phyloP scores from a whole-genome alignment of 1,140 invertebrate species.

The Dufourea novaeangliae region DNA sequence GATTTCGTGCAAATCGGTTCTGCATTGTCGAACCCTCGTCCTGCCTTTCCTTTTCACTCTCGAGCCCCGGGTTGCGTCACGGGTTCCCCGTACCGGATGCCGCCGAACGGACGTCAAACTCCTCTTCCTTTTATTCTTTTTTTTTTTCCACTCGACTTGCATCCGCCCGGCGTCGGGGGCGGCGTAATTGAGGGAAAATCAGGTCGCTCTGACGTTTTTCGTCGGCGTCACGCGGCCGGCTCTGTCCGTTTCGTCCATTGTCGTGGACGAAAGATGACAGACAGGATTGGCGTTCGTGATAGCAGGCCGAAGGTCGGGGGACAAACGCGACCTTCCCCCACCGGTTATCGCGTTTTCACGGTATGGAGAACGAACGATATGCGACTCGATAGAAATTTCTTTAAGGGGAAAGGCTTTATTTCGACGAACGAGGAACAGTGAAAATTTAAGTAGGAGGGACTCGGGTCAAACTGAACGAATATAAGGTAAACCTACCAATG shows the following conservation, averaged over 20 bases:
- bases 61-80: constrained; percentile 61
- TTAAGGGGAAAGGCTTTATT: background rate
- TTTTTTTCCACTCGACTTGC: constrained; percentile 47
- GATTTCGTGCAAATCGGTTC: constrained; percentile 6
- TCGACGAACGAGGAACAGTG: too few species aligned
- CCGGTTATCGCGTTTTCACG: background rate
- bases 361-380: background rate
- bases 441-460: too few species aligned
- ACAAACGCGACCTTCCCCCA: constrained; percentile 13
- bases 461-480: too few species aligned
- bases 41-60: constrained; percentile 58
- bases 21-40: constrained; percentile 29
- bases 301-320: constrained; percentile 26
- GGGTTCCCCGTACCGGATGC: constrained; percentile 67
- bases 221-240: constrained; percentile 13
- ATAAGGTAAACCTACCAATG: too few species aligned
- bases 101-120: constrained; percentile 71
- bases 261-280: constrained; percentile 10
- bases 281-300: constrained; percentile 35
- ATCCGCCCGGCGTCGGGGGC: constrained; percentile 45
- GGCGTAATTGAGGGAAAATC: constrained; percentile 70
- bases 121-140: constrained; percentile 62
- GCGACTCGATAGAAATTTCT: background rate
- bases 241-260: constrained; percentile 9
- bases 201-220: constrained; percentile 41